A percentile compares a stretch with the other conserved stretches of the same genome.
Evolutionary conservation across 2,113 vertebrate species (phyloP).

Genomic region (Ochotona princeps): DNA sequence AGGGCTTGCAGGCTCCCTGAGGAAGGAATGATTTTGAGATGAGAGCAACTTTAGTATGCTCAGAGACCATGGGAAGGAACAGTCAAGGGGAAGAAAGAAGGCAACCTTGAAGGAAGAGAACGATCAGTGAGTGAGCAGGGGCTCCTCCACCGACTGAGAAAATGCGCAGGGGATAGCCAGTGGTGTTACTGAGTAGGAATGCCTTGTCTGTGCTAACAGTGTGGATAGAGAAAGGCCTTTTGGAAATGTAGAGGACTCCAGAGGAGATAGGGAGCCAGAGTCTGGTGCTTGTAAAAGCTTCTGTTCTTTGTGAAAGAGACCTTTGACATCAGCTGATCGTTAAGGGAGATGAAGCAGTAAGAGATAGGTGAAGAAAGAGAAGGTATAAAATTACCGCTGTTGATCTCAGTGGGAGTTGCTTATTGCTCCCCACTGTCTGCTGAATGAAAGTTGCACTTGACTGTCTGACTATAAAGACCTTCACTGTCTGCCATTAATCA

Average conservation of each 20-base stretch:
- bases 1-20: neutral
- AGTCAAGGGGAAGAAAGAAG: neutral
- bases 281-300: slow-evolving; percentile 43
- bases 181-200: neutral
- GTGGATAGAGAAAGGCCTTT: neutral
- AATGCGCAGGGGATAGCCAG: neutral
- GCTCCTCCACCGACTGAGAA: neutral
- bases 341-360: neutral
- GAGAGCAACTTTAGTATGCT: neutral
- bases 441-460: slow-evolving; percentile 42
- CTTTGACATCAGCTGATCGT: neutral
- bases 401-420: slow-evolving; percentile 2
- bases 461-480: slow-evolving; percentile 28
- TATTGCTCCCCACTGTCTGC: slow-evolving; percentile 42
- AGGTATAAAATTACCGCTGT: slow-evolving; percentile 37
- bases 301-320: slow-evolving; percentile 30
- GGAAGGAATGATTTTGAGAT: slow-evolving; percentile 1
- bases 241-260: neutral
- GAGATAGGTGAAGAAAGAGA: slow-evolving; percentile 27
- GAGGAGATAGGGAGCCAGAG: neutral
- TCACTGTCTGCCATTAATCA: neutral
- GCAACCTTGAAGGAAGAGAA: neutral
- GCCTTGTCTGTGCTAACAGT: neutral
- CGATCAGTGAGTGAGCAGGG: neutral
- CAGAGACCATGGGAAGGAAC: neutral